phyloP scores from a whole-genome alignment of 2,888 invertebrate species.

The Taphrorychus bicolor region DNA sequence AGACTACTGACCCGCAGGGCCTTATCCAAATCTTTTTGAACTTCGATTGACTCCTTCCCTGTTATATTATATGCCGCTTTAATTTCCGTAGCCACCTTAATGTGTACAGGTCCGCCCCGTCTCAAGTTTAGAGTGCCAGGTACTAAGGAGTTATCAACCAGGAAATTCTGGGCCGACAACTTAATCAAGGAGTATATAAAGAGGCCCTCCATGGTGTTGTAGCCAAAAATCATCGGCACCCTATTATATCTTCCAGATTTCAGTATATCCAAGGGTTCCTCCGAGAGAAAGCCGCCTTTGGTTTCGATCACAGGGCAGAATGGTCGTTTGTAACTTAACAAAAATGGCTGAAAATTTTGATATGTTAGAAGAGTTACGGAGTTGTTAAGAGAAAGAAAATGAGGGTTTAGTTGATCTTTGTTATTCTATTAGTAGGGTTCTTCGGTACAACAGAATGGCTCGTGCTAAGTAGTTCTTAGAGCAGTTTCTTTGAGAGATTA shows the following conservation, averaged over 20 bases:
- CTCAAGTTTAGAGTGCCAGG: slow-evolving; percentile 43
- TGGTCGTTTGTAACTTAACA: slow-evolving; percentile 43
- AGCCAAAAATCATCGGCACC: slow-evolving; percentile 57
- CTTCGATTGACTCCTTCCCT: slow-evolving; percentile 14
- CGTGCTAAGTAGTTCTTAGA: too few relatives aligned
- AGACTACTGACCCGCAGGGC: slow-evolving; percentile 13
- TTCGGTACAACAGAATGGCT: too few relatives aligned
- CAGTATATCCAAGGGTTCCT: slow-evolving; percentile 52
- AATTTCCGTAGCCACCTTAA: slow-evolving; percentile 42
- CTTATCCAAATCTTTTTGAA: slow-evolving; percentile 13
- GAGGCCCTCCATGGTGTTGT: slow-evolving; percentile 55
- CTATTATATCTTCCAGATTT: slow-evolving; percentile 52
- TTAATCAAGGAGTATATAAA: slow-evolving; percentile 41
- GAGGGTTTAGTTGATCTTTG: too few relatives aligned
- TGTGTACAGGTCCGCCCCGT: slow-evolving; percentile 44
- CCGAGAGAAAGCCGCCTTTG: slow-evolving; percentile 51
- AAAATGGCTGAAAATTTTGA: slow-evolving; percentile 40
- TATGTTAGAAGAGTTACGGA: too few relatives aligned
- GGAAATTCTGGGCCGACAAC: neutral
- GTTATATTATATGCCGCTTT: slow-evolving; percentile 50
- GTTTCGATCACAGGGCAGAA: slow-evolving; percentile 49
- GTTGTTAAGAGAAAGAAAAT: neutral
- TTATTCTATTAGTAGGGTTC: too few relatives aligned
- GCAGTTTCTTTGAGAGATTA: too few relatives aligned
- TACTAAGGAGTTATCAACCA: slow-evolving; percentile 15